Conservation (phyloP, 2,113 vertebrate species). For the Cacatua alba region DNA sequence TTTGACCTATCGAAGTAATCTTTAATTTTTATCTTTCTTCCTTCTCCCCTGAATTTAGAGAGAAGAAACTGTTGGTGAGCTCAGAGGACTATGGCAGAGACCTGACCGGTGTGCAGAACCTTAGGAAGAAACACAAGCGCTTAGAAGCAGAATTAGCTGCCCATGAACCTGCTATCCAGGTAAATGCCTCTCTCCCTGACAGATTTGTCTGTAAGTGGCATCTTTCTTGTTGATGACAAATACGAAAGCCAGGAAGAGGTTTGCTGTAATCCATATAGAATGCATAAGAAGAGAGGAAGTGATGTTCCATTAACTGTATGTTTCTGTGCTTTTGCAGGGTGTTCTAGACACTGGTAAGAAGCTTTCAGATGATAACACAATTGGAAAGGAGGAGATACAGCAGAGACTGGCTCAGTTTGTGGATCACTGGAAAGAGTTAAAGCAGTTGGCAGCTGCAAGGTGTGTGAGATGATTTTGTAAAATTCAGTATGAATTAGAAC, state of each 20-base stretch:
- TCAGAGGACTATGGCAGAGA: conserved; percentile 98
- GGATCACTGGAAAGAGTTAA: conserved; percentile 97
- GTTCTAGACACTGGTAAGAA: conserved; percentile 95
- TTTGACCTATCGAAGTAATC: background rate
- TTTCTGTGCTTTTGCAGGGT: conserved; percentile 75
- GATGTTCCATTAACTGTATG: background rate
- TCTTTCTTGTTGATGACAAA: background rate
- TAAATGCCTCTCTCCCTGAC: conserved; percentile 15
- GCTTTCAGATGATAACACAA: conserved; percentile 95
- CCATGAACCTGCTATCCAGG: conserved; percentile 96
- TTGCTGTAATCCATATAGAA: background rate
- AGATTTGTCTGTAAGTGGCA: background rate
- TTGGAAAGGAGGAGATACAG: conserved; percentile 97
- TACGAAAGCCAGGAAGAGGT: background rate
- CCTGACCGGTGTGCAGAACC: conserved; percentile 96
- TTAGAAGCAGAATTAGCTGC: conserved; percentile 95
- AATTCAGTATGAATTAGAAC: background rate
- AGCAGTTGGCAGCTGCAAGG: conserved; percentile 91
- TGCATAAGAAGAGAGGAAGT: background rate
- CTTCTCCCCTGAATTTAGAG: conserved; percentile 68
- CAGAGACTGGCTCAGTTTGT: conserved; percentile 94
- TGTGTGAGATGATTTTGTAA: conserved; percentile 28
- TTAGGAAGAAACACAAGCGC: conserved; percentile 97
- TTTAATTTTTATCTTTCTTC: background rate
- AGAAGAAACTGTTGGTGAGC: conserved; percentile 96